phyloP scores from a whole-genome alignment of 2,113 vertebrate genomes.

The Actinemys pallida region DNA sequence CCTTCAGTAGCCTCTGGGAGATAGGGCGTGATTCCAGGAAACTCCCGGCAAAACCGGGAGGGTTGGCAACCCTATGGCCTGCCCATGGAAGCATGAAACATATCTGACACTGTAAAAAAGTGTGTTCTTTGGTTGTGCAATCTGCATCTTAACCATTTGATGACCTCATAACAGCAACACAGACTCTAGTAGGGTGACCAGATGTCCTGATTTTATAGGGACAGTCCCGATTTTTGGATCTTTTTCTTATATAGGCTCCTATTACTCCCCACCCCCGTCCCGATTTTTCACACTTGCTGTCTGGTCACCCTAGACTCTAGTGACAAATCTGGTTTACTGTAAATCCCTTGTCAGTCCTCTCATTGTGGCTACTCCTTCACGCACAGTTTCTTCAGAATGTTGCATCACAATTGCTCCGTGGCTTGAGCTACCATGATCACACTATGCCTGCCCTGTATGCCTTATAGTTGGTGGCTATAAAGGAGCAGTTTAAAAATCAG shows the following conservation, averaged over 20 bases:
- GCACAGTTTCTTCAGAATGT: neutral
- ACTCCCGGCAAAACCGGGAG: too few relatives aligned
- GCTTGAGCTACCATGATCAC: neutral
- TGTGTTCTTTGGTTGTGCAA: neutral
- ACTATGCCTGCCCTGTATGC: neutral
- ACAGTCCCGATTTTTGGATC: too few relatives aligned
- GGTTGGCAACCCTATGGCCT: neutral
- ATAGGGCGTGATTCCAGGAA: too few relatives aligned
- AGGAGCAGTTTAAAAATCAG: neutral
- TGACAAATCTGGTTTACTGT: neutral
- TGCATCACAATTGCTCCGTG: neutral
- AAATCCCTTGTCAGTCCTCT: neutral
- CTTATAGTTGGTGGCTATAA: neutral
- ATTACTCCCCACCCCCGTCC: too few relatives aligned
- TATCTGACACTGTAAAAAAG: neutral
- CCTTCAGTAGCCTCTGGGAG: too few relatives aligned
- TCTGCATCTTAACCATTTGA: neutral
- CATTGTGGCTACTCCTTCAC: neutral
- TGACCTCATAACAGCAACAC: neutral
- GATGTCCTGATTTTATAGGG: too few relatives aligned
- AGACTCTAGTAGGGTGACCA: neutral
- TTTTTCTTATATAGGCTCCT: too few relatives aligned
- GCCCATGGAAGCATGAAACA: neutral
- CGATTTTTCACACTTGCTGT: too few relatives aligned
- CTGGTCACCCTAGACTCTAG: neutral